A percentile compares a stretch with the other conserved stretches of the same genome.
phyloP scores from a whole-genome alignment of 2,797 vertebrate genomes.

The Poecile montanus region DNA sequence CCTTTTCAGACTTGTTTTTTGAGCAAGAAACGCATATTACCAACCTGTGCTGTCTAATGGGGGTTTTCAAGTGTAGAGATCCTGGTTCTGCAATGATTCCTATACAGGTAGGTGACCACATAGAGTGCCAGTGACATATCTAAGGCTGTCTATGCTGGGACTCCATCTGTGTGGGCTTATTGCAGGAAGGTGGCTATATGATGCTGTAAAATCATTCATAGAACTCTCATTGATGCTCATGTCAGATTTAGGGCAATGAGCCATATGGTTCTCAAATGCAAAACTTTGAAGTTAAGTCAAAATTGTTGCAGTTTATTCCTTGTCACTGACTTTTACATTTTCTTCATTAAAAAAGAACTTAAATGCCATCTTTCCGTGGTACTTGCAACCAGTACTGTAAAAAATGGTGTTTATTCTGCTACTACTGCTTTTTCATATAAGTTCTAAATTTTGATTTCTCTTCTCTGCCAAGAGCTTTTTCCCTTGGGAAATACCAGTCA shows the following conservation, averaged over 20 bases:
- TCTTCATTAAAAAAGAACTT: background rate
- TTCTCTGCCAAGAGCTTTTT: background rate
- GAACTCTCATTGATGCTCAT: background rate
- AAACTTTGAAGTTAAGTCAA: background rate
- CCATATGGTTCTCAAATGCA: background rate
- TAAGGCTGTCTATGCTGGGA: background rate
- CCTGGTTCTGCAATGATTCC: background rate
- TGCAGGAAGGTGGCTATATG: background rate
- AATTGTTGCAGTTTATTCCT: background rate
- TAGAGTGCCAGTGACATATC: background rate
- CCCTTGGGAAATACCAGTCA: background rate
- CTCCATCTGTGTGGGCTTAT: background rate
- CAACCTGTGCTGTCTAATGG: background rate
- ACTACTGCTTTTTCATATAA: background rate
- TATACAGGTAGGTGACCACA: background rate
- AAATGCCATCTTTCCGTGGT: background rate
- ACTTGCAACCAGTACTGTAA: background rate
- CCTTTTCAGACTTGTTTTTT: background rate
- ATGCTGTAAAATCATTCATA: background rate
- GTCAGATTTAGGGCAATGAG: background rate
- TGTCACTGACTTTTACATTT: background rate
- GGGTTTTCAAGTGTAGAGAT: accelerated
- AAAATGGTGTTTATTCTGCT: background rate
- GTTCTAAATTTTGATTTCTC: background rate
- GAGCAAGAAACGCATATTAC: background rate